phyloP scores from a whole-genome alignment of 2,888 invertebrate species.

The Apodemia hepburni region DNA sequence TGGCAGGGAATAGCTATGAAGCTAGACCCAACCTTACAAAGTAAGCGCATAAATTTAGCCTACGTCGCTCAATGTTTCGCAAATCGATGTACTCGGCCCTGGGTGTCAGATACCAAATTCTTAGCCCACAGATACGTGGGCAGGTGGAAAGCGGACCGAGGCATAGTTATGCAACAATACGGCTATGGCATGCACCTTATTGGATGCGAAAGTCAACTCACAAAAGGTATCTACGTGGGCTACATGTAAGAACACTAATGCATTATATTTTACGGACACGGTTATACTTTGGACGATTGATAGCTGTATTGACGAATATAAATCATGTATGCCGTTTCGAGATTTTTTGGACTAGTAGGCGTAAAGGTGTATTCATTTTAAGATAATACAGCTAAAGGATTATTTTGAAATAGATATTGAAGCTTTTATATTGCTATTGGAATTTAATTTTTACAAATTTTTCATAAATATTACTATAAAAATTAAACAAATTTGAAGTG shows the following conservation, averaged over 20 bases:
- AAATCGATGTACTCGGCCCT: slow-evolving; percentile 47
- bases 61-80: slow-evolving; percentile 48
- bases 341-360: neutral
- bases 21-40: neutral
- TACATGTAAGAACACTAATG: slow-evolving; percentile 8
- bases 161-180: slow-evolving; percentile 53
- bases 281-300: slow-evolving; percentile 6
- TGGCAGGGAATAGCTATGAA: slow-evolving; percentile 18
- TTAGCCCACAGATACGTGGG: slow-evolving; percentile 69
- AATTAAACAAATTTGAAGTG: neutral
- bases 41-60: slow-evolving; percentile 15
- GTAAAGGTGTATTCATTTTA: neutral
- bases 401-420: neutral
- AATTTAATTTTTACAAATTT: too few relatives aligned
- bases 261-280: neutral
- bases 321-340: neutral
- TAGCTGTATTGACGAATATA: neutral
- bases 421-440: too few relatives aligned
- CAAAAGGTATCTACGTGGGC: slow-evolving; percentile 20
- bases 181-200: slow-evolving; percentile 51
- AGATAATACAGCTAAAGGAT: neutral
- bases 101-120: slow-evolving; percentile 51
- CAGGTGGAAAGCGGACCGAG: slow-evolving; percentile 69
- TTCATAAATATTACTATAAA: too few relatives aligned
- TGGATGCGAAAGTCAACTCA: slow-evolving; percentile 53